Conservation (phyloP, 2,113 vertebrate genomes). For the Apistogramma diplotaenia region DNA sequence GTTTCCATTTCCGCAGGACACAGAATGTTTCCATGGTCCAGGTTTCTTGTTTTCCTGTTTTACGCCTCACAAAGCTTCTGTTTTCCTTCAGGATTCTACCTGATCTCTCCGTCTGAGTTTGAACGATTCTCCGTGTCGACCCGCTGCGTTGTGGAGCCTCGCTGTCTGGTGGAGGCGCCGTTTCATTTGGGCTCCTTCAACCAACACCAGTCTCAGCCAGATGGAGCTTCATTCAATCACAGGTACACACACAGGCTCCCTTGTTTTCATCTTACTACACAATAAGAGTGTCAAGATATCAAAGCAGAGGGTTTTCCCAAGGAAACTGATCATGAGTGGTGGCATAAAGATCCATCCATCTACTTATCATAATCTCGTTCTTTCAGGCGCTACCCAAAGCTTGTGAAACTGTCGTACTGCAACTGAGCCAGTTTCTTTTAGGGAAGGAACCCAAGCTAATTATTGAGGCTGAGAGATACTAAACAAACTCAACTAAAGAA, state of each 20-base stretch:
- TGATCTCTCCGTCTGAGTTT: conserved; percentile 96
- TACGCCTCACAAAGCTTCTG: not conserved
- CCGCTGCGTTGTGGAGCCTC: conserved; percentile 88
- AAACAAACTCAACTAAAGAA: not conserved
- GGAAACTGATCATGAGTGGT: too few species aligned
- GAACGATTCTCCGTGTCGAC: conserved; percentile 95
- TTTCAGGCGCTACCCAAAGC: too few species aligned
- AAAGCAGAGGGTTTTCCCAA: too few species aligned
- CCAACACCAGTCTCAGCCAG: conserved; percentile 52
- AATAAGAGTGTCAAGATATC: not conserved
- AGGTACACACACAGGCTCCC: conserved; percentile 64
- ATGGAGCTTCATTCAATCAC: conserved; percentile 65
- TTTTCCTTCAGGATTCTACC: conserved; percentile 86
- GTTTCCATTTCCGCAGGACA: not conserved
- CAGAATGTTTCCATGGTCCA: too few species aligned
- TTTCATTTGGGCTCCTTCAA: conserved; percentile 41
- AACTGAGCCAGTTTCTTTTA: too few species aligned
- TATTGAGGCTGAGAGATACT: not conserved
- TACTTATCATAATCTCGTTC: too few species aligned
- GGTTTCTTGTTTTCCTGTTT: too few species aligned
- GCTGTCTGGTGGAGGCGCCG: conserved; percentile 81
- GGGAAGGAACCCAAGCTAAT: too few species aligned
- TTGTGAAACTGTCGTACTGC: too few species aligned
- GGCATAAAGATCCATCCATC: too few species aligned
- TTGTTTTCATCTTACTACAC: not conserved